Percentiles rank a stretch among this genome's conserved stretches.
These are phyloP conservation scores for Rhombomys opimus DNA, from an alignment of 2,113 vertebrate genomes.

Conservation along the genomic window DNA sequence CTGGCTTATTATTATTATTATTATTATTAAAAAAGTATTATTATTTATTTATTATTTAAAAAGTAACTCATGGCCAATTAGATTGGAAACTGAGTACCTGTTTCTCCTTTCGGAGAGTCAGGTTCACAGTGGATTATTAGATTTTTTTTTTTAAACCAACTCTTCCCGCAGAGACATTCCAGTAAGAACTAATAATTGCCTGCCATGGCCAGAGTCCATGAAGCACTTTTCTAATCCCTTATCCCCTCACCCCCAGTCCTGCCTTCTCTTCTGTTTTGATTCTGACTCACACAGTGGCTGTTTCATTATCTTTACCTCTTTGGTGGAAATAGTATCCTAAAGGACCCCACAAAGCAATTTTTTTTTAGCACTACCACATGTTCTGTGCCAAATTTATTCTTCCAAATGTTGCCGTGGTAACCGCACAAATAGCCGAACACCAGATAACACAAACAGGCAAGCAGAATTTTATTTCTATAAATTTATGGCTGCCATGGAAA, in stretches of 20 bases:
- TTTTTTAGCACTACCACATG: slow-evolving; percentile 28
- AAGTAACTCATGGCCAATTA: not conserved
- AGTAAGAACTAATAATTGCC: not conserved
- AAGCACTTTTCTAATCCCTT: not conserved
- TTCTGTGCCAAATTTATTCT: slow-evolving; percentile 60
- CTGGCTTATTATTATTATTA: not conserved
- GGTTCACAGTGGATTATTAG: not conserved
- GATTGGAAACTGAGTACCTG: not conserved
- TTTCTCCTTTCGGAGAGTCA: not conserved
- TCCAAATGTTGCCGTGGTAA: slow-evolving; percentile 74
- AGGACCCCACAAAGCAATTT: slow-evolving; percentile 13
- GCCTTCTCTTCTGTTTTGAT: not conserved
- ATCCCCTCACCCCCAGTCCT: not conserved
- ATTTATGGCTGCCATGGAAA: slow-evolving; percentile 10
- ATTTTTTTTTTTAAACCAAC: not conserved
- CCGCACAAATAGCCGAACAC: slow-evolving; percentile 41
- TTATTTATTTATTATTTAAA: not conserved
- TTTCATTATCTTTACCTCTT: slow-evolving; percentile 38
- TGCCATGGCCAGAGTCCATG: not conserved
- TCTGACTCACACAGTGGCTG: not conserved
- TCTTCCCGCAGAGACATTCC: not conserved
- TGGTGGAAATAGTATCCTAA: slow-evolving; percentile 33
- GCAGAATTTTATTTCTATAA: slow-evolving; percentile 53
- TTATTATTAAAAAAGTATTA: not conserved
- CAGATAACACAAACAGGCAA: slow-evolving; percentile 52